Conservation (phyloP, 2,113 vertebrate species). For the Colinus virginianus region DNA sequence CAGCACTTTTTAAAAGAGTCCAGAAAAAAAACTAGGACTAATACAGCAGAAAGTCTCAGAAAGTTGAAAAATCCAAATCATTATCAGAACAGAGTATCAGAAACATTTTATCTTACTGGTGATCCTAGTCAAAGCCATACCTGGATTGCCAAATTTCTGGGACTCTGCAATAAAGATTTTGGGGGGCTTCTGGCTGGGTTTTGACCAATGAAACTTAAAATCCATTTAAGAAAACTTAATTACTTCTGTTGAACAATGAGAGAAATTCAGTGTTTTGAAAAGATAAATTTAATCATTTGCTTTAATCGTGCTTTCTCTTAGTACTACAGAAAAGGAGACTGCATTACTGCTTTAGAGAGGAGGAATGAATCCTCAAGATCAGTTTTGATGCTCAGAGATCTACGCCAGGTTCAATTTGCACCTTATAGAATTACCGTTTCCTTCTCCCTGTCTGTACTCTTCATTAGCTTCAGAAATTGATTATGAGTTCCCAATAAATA, state of each 20-base stretch:
- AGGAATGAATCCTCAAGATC: background rate
- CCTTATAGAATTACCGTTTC: background rate
- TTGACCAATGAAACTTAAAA: background rate
- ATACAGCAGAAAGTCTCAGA: background rate
- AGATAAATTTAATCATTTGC: background rate
- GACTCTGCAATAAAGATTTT: background rate
- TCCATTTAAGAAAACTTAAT: background rate
- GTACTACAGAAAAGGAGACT: background rate
- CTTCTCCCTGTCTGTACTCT: background rate
- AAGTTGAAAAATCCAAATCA: background rate
- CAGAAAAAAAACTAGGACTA: background rate
- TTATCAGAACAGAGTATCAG: background rate
- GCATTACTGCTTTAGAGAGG: background rate
- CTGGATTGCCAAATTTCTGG: background rate
- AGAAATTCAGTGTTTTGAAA: background rate
- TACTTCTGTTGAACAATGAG: background rate
- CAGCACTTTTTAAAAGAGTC: background rate
- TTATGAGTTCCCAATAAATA: background rate
- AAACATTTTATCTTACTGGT: background rate
- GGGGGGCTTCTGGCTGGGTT: accelerated
- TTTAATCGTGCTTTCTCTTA: background rate
- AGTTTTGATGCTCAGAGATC: background rate
- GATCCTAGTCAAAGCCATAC: background rate
- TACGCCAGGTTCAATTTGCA: background rate
- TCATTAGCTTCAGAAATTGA: background rate